A percentile compares a stretch with the other conserved stretches of the same genome.
These are phyloP conservation scores for Watsonalla cultraria DNA, from an alignment of 2,888 invertebrate genomes.

Conservation along the genomic window DNA sequence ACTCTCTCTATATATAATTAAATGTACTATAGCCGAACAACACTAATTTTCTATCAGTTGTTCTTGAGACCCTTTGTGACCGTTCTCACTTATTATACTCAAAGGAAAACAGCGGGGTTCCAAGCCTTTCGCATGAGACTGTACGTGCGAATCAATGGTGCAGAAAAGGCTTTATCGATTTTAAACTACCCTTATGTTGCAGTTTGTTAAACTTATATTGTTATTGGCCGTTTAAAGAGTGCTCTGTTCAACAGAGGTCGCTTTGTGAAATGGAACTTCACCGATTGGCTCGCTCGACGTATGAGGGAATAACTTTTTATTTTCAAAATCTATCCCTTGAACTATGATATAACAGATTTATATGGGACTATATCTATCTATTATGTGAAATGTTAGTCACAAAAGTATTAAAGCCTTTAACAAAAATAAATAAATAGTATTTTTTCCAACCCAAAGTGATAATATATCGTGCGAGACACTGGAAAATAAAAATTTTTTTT, in stretches of 20 bases:
- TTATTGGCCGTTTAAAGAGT: conserved; percentile 49
- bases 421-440: too few species aligned
- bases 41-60: conserved; percentile 57
- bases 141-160: conserved; percentile 52
- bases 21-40: conserved; percentile 30
- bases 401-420: too few species aligned
- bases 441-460: too few species aligned
- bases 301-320: neutral
- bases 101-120: conserved; percentile 41
- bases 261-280: conserved; percentile 1
- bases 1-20: conserved; percentile 15
- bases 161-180: conserved; percentile 58
- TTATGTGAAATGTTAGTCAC: too few species aligned
- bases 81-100: conserved; percentile 46
- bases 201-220: conserved; percentile 58
- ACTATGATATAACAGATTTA: too few species aligned
- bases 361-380: too few species aligned
- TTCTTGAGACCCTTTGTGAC: conserved; percentile 55
- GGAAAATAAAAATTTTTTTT: too few species aligned
- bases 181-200: conserved; percentile 51
- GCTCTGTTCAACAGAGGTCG: conserved; percentile 5
- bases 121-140: conserved; percentile 17
- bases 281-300: neutral
- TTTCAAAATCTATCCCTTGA: neutral
- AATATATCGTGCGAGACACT: too few species aligned